These are phyloP conservation scores for Pseudopleuronectes americanus DNA, from an alignment of 2,797 vertebrate species.

Conservation along the genomic window DNA sequence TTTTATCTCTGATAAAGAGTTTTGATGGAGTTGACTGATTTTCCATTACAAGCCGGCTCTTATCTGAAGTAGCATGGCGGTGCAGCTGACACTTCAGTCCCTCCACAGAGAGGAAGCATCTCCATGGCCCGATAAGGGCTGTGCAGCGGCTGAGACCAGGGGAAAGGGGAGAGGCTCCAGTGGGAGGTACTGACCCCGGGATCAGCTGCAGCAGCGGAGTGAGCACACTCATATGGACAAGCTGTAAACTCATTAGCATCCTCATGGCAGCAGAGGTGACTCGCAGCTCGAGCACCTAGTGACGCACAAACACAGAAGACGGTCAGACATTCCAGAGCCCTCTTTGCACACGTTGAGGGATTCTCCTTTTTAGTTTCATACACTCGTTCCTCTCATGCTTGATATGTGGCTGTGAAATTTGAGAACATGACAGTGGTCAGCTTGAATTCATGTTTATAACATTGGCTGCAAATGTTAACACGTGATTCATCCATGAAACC, in stretches of 20 bases:
- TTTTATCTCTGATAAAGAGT: slow-evolving; percentile 19
- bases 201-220: slow-evolving; percentile 38
- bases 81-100: slow-evolving; percentile 21
- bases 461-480: too few relatives aligned
- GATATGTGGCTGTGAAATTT: too few relatives aligned
- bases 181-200: slow-evolving; percentile 2
- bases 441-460: background rate
- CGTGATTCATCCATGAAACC: too few relatives aligned
- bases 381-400: background rate
- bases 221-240: slow-evolving; percentile 54
- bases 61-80: slow-evolving; percentile 13
- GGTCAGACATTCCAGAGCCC: too few relatives aligned
- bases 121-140: slow-evolving; percentile 43
- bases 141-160: slow-evolving; percentile 24
- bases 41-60: slow-evolving; percentile 10
- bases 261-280: slow-evolving; percentile 35
- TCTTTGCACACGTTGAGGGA: background rate
- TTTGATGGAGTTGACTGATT: slow-evolving; percentile 28
- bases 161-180: slow-evolving; percentile 40
- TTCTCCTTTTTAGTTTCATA: background rate
- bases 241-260: slow-evolving; percentile 72
- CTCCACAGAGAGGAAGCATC: slow-evolving; percentile 32
- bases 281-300: slow-evolving; percentile 10
- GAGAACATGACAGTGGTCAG: background rate
- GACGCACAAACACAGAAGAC: background rate